Percentiles rank a stretch among this genome's conserved stretches.
Evolutionary conservation across 2,113 vertebrate species (phyloP).

Genomic region (Poicephalus gulielmi): DNA sequence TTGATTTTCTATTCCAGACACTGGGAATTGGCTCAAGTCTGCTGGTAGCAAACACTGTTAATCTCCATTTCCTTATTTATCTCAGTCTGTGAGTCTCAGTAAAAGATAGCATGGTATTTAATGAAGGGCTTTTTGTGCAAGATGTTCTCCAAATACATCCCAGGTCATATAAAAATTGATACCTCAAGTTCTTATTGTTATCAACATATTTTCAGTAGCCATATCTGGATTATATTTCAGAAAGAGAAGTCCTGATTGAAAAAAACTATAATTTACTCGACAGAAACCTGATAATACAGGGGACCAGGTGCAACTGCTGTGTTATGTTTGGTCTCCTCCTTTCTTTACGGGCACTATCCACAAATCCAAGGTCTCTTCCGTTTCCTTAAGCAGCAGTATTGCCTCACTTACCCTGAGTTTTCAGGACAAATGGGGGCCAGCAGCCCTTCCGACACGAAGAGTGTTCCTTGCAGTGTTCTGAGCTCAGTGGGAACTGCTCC

Average conservation of each 20-base stretch:
- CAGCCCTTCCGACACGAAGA: neutral
- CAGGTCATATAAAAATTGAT: neutral
- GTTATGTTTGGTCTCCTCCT: fast-evolving
- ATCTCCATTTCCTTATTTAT: neutral
- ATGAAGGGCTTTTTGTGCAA: neutral
- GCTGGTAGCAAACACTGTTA: neutral
- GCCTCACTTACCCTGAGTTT: neutral
- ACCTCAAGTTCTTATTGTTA: neutral
- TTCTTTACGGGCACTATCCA: neutral
- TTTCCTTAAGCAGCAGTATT: neutral
- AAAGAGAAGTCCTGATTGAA: neutral
- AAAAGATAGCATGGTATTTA: neutral
- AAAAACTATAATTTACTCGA: neutral
- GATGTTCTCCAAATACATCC: neutral
- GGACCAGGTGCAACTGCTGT: neutral
- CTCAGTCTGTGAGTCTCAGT: neutral
- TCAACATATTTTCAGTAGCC: neutral
- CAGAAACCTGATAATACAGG: neutral
- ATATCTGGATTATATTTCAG: neutral
- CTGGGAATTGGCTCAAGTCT: neutral
- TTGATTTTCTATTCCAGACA: conserved; percentile 37
- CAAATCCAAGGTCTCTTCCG: neutral
- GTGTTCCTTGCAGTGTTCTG: neutral
- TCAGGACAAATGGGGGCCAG: fast-evolving
- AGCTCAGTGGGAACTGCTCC: neutral